These are phyloP conservation scores for Chroicocephalus ridibundus DNA, from an alignment of 2,113 vertebrate genomes.

Conservation along the genomic window DNA sequence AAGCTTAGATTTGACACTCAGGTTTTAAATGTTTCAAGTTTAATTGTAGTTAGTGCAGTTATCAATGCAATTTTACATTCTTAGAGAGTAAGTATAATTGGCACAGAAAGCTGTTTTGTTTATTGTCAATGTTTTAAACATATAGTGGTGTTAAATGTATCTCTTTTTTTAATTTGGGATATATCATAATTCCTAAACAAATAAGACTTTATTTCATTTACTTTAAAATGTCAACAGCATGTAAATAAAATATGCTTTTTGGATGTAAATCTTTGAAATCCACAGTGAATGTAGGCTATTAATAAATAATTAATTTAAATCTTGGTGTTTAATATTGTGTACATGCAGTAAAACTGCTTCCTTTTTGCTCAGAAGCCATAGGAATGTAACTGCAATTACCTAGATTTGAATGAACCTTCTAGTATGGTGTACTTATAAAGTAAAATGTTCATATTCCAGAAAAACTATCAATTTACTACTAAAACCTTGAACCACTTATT, in stretches of 20 bases:
- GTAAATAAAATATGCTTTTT: slow-evolving; percentile 67
- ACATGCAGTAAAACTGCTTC: background rate
- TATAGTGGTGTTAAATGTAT: slow-evolving; percentile 33
- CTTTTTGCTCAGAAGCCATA: slow-evolving; percentile 28
- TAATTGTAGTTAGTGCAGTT: slow-evolving; percentile 51
- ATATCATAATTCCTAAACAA: slow-evolving; percentile 9
- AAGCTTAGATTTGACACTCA: slow-evolving; percentile 60
- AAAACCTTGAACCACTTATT: background rate
- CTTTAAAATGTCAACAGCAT: slow-evolving; percentile 38
- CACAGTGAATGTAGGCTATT: slow-evolving; percentile 57
- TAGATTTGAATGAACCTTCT: background rate
- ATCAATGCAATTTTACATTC: slow-evolving; percentile 71
- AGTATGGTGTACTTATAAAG: background rate
- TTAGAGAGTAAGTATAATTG: slow-evolving; percentile 42
- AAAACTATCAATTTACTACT: background rate
- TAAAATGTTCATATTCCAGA: background rate
- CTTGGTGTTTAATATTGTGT: slow-evolving; percentile 23
- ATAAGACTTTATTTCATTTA: slow-evolving; percentile 27
- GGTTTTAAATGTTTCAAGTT: slow-evolving; percentile 52
- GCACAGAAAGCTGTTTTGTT: slow-evolving; percentile 20
- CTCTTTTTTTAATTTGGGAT: slow-evolving; percentile 49
- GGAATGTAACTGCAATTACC: slow-evolving; percentile 6
- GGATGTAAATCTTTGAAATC: slow-evolving; percentile 73
- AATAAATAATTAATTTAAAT: slow-evolving; percentile 72
- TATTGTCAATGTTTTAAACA: slow-evolving; percentile 45